Conservation (phyloP, 64 coral and sea anemone species). For the Montipora sp. region DNA sequence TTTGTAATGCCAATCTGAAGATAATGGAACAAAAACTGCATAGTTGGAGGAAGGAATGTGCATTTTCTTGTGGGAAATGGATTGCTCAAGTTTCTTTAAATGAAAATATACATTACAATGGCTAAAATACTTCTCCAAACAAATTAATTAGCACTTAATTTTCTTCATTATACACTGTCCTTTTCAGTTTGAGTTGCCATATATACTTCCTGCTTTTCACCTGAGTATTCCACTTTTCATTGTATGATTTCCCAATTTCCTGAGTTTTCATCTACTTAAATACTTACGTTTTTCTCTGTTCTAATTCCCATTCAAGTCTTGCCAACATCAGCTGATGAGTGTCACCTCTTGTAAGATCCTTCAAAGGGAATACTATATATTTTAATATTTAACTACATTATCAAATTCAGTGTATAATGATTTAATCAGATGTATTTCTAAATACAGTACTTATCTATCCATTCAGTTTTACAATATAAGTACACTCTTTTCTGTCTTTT, state of each 20-base stretch:
- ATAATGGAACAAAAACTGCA: not conserved
- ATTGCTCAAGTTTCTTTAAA: not conserved
- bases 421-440: too few relatives aligned
- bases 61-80: too few relatives aligned
- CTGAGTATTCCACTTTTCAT: too few relatives aligned
- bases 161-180: too few relatives aligned
- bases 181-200: too few relatives aligned
- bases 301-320: slow-evolving; percentile 97
- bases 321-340: slow-evolving; percentile 93
- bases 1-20: slow-evolving; percentile 83
- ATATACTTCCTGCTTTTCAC: too few relatives aligned
- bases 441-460: too few relatives aligned
- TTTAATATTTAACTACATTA: not conserved
- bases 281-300: slow-evolving; percentile 91
- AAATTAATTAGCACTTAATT: too few relatives aligned
- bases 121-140: not conserved
- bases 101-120: not conserved
- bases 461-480: too few relatives aligned
- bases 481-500: too few relatives aligned
- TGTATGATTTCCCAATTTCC: not conserved
- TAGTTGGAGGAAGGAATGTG: too few relatives aligned
- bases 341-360: slow-evolving; percentile 82
- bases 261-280: not conserved
- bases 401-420: too few relatives aligned
- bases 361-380: not conserved